Percentiles rank a stretch among this genome's conserved stretches.
phyloP scores from a whole-genome alignment of 2,797 vertebrate species.

The Acanthis flammea region DNA sequence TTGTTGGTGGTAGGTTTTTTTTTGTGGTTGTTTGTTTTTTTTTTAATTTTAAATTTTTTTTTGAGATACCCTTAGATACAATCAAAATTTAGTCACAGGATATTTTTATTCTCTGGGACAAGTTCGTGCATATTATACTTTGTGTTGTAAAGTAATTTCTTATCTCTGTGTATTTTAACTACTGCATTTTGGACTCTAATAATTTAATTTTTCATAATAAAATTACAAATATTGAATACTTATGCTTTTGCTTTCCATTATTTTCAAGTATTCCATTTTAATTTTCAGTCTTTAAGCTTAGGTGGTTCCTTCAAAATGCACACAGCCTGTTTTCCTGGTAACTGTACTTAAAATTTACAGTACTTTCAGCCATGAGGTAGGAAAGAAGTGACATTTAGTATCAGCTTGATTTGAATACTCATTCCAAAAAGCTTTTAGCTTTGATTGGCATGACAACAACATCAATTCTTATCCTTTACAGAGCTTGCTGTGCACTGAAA shows the following conservation, averaged over 20 bases:
- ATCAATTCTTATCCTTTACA: not conserved
- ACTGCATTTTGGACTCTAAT: not conserved
- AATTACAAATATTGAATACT: not conserved
- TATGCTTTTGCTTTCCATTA: not conserved
- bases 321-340: not conserved
- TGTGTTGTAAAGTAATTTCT: not conserved
- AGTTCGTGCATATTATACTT: not conserved
- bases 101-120: not conserved
- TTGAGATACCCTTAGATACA: not conserved
- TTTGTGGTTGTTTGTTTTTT: not conserved
- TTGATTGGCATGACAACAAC: constrained; percentile 5
- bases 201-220: not conserved
- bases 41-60: not conserved
- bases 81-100: not conserved
- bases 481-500: not conserved
- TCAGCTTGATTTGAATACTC: constrained; percentile 55
- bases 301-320: not conserved
- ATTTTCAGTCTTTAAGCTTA: not conserved
- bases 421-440: constrained; percentile 56
- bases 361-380: constrained; percentile 16
- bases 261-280: not conserved
- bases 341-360: constrained; percentile 43
- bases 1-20: fast-evolving
- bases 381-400: constrained; percentile 43
- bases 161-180: not conserved